Percentiles rank a stretch among this genome's conserved stretches.
phyloP scores from a whole-genome alignment of 2,797 vertebrate species.

The Pristis pectinata region DNA sequence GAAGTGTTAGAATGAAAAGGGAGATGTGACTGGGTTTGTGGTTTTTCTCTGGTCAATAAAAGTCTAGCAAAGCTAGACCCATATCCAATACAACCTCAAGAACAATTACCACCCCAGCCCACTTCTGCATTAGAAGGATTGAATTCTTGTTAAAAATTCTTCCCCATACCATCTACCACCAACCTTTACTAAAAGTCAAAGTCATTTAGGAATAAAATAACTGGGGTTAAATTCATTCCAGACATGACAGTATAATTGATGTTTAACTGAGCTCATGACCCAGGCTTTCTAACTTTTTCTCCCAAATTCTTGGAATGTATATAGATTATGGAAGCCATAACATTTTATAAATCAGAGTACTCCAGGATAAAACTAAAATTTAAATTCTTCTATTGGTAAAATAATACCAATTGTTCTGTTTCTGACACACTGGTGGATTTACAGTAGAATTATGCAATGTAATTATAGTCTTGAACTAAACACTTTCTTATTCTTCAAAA shows the following conservation, averaged over 20 bases:
- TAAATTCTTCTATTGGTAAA: not conserved
- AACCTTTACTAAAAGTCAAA: not conserved
- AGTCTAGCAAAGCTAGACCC: not conserved
- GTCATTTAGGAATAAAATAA: not conserved
- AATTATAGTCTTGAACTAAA: not conserved
- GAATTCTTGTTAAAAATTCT: not conserved
- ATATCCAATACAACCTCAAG: not conserved
- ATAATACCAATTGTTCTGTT: not conserved
- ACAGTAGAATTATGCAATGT: not conserved
- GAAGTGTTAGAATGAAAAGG: not conserved
- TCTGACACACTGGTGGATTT: not conserved
- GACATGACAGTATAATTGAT: not conserved
- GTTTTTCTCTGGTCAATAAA: not conserved
- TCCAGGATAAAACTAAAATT: not conserved
- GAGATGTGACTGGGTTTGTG: not conserved
- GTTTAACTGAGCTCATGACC: not conserved
- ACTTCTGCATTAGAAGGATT: not conserved
- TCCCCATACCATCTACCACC: not conserved
- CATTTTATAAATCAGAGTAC: not conserved
- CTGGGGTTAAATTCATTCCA: not conserved
- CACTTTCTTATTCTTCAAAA: not conserved
- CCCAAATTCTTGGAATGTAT: not conserved
- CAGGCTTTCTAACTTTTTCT: not conserved
- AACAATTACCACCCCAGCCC: not conserved
- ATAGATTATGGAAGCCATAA: not conserved